Conservation (phyloP, 92 coral and sea anemone genomes). For the Zoanthus sansibaricus region DNA sequence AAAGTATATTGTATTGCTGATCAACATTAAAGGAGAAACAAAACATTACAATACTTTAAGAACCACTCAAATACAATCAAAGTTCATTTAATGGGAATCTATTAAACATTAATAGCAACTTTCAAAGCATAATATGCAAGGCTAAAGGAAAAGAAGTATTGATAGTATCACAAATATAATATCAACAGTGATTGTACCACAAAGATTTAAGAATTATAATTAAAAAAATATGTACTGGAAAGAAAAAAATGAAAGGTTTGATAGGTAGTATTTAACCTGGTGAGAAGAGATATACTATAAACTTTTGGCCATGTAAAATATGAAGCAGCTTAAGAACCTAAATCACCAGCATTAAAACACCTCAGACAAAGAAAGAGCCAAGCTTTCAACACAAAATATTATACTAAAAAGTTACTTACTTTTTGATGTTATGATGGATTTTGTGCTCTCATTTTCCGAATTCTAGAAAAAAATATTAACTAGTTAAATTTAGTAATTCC, state of each 20-base stretch:
- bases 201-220: background rate
- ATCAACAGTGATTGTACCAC: background rate
- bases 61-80: background rate
- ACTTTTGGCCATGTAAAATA: too few relatives aligned
- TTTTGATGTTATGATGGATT: background rate
- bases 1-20: background rate
- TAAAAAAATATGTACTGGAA: background rate
- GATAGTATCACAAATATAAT: background rate
- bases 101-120: background rate
- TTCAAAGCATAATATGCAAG: background rate
- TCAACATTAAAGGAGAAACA: background rate
- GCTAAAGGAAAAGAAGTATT: background rate
- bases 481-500: background rate
- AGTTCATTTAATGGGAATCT: background rate
- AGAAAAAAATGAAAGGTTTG: too few relatives aligned
- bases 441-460: conserved; percentile 35
- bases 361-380: background rate
- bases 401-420: conserved; percentile 6
- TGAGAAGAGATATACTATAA: too few relatives aligned
- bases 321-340: too few relatives aligned
- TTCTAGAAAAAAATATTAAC: background rate
- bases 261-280: too few relatives aligned
- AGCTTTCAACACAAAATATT: too few relatives aligned
- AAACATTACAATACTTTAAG: background rate
- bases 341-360: background rate